Base-by-base conservation (phyloP, 2,888 invertebrate species). In the Nemoura dubitans region DNA sequence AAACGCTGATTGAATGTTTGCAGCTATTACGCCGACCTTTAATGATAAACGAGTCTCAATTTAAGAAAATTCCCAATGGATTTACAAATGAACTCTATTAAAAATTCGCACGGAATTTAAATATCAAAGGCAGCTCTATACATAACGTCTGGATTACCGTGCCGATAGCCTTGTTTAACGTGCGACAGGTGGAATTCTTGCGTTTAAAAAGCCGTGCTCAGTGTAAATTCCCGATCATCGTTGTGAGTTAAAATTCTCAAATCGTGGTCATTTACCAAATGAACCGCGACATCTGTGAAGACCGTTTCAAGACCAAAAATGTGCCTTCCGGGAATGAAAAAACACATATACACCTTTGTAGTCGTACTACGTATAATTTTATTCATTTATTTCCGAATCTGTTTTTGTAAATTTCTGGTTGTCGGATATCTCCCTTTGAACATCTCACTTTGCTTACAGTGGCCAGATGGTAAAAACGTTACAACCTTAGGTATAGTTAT, bases 311-410 rank as follows among this genome's bases (percentile, higher is more conserved):
- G 59, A 59, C 14, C 21, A 21, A 59, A 59, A 59, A 59, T 59
- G 36, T 21, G 59, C 59, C 59, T 59, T 59, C 59, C 59, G 59
- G 59, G 59, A 59, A 21, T 16, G 21, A 59, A 59, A 59, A 59
- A 21, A 59, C 3, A 59, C 3, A 59, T 21, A 59, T 10, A 3
- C 10, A 21, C n/a, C n/a, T n/a, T n/a, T n/a, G 21, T 10, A 59
- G 36, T 36, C 10, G n/a, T n/a, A n/a, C n/a, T 36, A 36, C 36
- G 59, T 59, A n/a, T n/a, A 59, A 59, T 59, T 59, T 59, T 59
- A 59, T 59, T 59, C 59, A 59, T 59, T 59, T 59, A 59, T 59
- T 59, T 59, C 59, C 16, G 59, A 59, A 59, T 59, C 59, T 59
- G 21, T 59, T 59, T 59, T 59, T 59, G 21, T 59, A 59, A 59